Base-by-base conservation (phyloP, 2,888 invertebrate genomes). In the Lasioglossum villosulum region DNA sequence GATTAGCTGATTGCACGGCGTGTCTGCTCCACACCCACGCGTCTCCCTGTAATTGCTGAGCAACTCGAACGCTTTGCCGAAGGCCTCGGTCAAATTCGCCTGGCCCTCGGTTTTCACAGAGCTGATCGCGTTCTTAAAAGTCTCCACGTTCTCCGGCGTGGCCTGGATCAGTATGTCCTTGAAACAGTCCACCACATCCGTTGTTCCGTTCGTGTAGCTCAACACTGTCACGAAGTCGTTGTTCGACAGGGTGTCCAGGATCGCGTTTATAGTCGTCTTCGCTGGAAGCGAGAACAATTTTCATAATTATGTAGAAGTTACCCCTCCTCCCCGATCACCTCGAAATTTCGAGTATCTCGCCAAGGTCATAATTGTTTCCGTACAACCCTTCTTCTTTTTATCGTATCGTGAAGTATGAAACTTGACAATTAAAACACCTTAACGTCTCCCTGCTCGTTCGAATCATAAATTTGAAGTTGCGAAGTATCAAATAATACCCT, bases 151-250 rank as follows among this genome's bases (percentile, higher is more conserved):
- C 94, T 98, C 98, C 42, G 97, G 97, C 8, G 98, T 98, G 0
- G 98, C 98, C 95, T 99, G 97, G 12, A 99, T 98, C 27, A 99
- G 95, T 74, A 96, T 97, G 78, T 97, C 97, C 88, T 97, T 96
- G 94, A 99, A 99, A 95, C 99, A 99, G 0, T 97, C 96, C 42
- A 99, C 98, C 8, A 98, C 96, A 91, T 97, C 97, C 12, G 96
- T 94, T 0, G 97, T 97, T 39, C 96, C 96, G 68, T 97, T 97
- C 90, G 98, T 98, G 92, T 97, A 98, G 94, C 97, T 97, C 91
- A 98, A 97, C 45, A 99, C 97, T 92, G 99, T 99, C 81, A 99
- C 98, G 94, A 98, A 99, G 95, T 99, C 99, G 95, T 99, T 99
- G 94, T 99, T 99, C 12, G 99, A 99, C 75, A 99, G 97, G 0